phyloP scores from a whole-genome alignment of 2,797 vertebrate genomes.

The Chrysocyon brachyurus region DNA sequence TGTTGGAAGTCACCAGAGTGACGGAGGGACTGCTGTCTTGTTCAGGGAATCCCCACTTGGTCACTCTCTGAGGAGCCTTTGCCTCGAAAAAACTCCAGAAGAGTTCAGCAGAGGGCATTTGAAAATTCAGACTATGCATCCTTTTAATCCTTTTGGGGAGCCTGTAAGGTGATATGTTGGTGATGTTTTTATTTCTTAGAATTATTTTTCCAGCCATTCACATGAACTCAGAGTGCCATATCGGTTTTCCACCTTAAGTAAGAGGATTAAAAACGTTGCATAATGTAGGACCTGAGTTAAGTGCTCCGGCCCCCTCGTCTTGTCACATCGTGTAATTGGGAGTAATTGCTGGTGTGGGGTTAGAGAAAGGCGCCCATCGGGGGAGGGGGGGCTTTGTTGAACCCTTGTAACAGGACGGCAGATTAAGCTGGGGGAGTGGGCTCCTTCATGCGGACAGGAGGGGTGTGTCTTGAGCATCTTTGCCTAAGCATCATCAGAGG shows the following conservation, averaged over 20 bases:
- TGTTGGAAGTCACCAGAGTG: neutral
- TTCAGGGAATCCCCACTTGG: neutral
- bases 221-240: conserved; percentile 78
- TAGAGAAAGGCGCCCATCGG: conserved; percentile 75
- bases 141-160: conserved; percentile 79
- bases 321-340: conserved; percentile 88
- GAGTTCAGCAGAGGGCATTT: conserved; percentile 41
- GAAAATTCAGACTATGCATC: conserved; percentile 57
- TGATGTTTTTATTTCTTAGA: conserved; percentile 85
- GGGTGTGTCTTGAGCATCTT: neutral
- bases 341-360: conserved; percentile 88
- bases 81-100: neutral
- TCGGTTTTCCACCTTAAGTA: conserved; percentile 87
- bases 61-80: neutral
- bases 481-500: neutral
- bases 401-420: conserved; percentile 59
- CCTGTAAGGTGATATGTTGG: conserved; percentile 78
- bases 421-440: neutral
- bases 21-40: neutral
- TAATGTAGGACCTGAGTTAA: conserved; percentile 86
- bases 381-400: conserved; percentile 59
- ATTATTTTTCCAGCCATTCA: conserved; percentile 84
- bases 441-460: neutral
- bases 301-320: conserved; percentile 84
- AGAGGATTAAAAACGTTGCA: conserved; percentile 86